Percentiles rank a stretch among this genome's conserved stretches.
phyloP scores from a whole-genome alignment of 1,140 invertebrate genomes.

The Diplogasteroides magnus region DNA sequence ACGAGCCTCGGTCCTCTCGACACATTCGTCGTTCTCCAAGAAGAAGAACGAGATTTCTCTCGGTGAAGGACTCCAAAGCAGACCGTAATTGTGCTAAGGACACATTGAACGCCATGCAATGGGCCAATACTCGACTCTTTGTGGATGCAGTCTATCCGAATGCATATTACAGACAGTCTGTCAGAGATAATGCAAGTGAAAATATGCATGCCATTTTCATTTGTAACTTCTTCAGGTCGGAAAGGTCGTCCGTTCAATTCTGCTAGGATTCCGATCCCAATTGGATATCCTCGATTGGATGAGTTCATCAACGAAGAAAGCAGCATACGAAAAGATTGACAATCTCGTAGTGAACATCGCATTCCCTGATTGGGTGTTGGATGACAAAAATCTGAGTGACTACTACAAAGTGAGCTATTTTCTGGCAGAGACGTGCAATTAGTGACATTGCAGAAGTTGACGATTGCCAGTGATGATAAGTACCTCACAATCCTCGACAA shows the following conservation, averaged over 20 bases:
- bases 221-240: neutral
- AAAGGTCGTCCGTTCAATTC: neutral
- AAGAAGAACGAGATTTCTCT: too few species aligned
- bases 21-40: too few species aligned
- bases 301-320: conserved; percentile 35
- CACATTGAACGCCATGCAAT: too few species aligned
- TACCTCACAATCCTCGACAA: conserved; percentile 30
- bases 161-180: conserved; percentile 4
- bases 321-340: conserved; percentile 45
- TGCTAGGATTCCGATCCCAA: conserved; percentile 39
- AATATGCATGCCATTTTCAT: neutral
- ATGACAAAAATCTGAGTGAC: conserved; percentile 35
- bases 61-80: too few species aligned
- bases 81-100: too few species aligned
- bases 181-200: too few species aligned
- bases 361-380: conserved; percentile 45
- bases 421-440: neutral
- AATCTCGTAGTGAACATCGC: conserved; percentile 45
- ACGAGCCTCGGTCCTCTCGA: too few species aligned
- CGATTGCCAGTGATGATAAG: neutral
- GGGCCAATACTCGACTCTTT: conserved; percentile 37
- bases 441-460: conserved; percentile 9
- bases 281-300: conserved; percentile 49
- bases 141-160: conserved; percentile 34
- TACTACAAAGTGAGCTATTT: conserved; percentile 23